Conservation (phyloP, 2,797 vertebrate genomes). For the Ctenosaura bakeri region DNA sequence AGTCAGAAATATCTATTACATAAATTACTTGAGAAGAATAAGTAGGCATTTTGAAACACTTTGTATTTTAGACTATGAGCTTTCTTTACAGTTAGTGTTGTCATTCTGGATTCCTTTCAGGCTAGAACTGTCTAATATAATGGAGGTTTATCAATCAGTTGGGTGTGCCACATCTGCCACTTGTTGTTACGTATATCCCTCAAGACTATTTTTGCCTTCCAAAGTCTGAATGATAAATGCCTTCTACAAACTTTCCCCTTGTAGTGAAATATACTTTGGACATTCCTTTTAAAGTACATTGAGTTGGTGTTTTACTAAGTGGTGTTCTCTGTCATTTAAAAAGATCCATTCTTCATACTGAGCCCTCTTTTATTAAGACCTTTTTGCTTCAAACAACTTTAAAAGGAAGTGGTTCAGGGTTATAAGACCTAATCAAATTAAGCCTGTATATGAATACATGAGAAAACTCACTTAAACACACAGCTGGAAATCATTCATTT, state of each 20-base stretch:
- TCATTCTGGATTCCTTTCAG: neutral
- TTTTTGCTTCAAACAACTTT: neutral
- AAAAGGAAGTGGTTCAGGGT: neutral
- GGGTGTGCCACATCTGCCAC: no score
- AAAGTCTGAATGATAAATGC: neutral
- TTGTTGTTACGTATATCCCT: neutral
- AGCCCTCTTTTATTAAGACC: neutral
- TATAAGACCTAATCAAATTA: neutral
- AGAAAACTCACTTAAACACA: no score
- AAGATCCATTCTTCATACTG: no score
- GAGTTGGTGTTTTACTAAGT: neutral
- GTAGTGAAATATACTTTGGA: neutral
- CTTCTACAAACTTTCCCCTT: neutral
- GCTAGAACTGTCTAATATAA: neutral
- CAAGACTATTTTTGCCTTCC: no score
- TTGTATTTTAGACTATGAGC: neutral
- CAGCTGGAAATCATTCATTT: neutral
- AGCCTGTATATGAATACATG: neutral
- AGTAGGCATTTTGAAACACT: neutral
- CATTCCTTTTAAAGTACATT: neutral
- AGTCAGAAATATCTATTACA: no score
- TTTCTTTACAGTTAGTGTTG: neutral
- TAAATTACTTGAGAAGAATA: neutral
- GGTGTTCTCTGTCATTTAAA: neutral
- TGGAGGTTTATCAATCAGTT: neutral